Percentiles rank a stretch among this genome's conserved stretches.
These are phyloP conservation scores for Tuberolachnus salignus DNA, from an alignment of 2,888 invertebrate species.

Conservation along the genomic window DNA sequence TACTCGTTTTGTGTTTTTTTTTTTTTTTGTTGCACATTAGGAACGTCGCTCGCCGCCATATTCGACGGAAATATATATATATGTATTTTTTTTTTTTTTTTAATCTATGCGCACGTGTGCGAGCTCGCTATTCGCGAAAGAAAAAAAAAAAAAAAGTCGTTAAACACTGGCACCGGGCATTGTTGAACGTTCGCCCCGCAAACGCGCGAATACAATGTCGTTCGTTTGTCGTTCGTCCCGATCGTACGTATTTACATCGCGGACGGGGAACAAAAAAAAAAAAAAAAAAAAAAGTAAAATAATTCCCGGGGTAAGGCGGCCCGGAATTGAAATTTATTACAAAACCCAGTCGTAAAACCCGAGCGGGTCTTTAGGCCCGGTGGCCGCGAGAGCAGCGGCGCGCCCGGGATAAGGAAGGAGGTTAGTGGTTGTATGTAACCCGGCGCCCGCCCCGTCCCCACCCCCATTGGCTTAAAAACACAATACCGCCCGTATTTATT, in stretches of 20 bases:
- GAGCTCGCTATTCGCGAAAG: not conserved
- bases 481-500: no score
- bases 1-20: not conserved
- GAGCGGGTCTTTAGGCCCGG: no score
- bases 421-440: no score
- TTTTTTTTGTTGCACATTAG: conserved; percentile 10
- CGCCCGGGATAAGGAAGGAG: no score
- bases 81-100: no score
- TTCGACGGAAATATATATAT: not conserved
- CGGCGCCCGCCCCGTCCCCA: no score
- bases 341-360: no score
- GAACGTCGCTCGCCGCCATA: not conserved
- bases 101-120: conserved; percentile 21
- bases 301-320: no score
- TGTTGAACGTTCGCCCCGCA: not conserved
- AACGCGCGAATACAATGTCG: not conserved
- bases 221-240: not conserved
- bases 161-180: not conserved
- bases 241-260: conserved; percentile 1
- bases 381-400: no score
- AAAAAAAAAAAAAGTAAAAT: no score
- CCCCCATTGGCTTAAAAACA: no score
- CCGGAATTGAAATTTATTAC: no score
- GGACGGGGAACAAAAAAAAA: not conserved
- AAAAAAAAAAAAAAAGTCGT: conserved; percentile 37